Base-by-base conservation (phyloP, 2,888 invertebrate genomes). In the Cantharis flavilabris region DNA sequence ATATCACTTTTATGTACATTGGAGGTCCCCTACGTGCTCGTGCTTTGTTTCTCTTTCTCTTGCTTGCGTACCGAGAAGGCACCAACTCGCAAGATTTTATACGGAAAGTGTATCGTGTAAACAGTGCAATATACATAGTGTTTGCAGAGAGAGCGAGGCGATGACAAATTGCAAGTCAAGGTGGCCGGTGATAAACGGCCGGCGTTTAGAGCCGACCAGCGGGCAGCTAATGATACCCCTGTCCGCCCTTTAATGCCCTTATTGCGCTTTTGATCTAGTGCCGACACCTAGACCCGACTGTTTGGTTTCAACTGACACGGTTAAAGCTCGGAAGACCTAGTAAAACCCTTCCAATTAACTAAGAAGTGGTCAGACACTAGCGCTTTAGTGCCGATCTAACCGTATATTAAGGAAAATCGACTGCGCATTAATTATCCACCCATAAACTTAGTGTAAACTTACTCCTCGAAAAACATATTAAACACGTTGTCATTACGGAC, bases 181-280 rank as follows among this genome's bases (percentile, higher is more conserved):
- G 87, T 86, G 86, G 85, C 83, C 84, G 85, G 86, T 87, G 87
- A 87, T 87, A 87, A 88, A 87, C 87, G 87, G 85, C 82, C 82
- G 83, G 82, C 86, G 85, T 85, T 86, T 86, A 86, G 85, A 84
- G 83, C 84, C 84, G 86, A 84, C 85, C 87, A 85, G 84, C 85
- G 86, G 85, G 84, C 85, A 84, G 86, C 87, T 88, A 88, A 88
- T 88, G 88, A 88, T 86, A 85, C 86, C 86, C 82, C 84, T 85
- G 86, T 85, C 86, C 87, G 85, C 86, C 87, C 87, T 85, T 85
- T 85, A 85, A 86, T 85, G 85, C 87, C 86, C 87, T 87, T 87
- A 87, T 88, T 87, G 86, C 86, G 86, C 86, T 87, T 88, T 88
- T 88, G 88, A 88, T 88, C 87, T 87, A 87, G 83, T 86, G 86